Conservation (phyloP, 2,888 invertebrate genomes). For the Cephalotes varians region DNA sequence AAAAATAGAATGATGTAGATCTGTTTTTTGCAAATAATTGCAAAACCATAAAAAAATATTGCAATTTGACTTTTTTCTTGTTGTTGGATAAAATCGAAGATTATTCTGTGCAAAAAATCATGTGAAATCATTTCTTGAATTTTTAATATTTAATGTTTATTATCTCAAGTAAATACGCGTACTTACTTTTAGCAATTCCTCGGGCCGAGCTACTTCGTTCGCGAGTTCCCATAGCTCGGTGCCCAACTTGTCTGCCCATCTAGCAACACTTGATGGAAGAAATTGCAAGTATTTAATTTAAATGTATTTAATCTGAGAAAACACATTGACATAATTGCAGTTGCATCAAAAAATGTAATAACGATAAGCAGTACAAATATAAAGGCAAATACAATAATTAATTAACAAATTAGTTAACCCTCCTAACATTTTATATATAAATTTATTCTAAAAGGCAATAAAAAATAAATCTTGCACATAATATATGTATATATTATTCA, state of each 20-base stretch:
- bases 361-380: neutral
- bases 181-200: constrained; percentile 92
- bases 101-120: neutral
- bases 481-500: no score
- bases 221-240: constrained; percentile 93
- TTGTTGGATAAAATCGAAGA: neutral
- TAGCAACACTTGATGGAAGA: constrained; percentile 88
- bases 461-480: neutral
- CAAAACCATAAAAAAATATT: neutral
- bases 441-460: neutral
- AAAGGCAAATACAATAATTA: neutral
- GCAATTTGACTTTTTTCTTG: neutral
- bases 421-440: neutral
- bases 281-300: constrained; percentile 16
- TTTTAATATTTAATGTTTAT: neutral
- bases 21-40: neutral
- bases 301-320: neutral
- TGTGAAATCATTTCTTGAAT: neutral
- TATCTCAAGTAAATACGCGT: neutral
- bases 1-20: neutral
- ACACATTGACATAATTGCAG: neutral
- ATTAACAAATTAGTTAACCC: neutral
- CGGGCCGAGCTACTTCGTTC: constrained; percentile 91
- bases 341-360: neutral
- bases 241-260: constrained; percentile 93